Conservation (phyloP, 64 coral and sea anemone genomes). For the Orbicella faveolata region DNA sequence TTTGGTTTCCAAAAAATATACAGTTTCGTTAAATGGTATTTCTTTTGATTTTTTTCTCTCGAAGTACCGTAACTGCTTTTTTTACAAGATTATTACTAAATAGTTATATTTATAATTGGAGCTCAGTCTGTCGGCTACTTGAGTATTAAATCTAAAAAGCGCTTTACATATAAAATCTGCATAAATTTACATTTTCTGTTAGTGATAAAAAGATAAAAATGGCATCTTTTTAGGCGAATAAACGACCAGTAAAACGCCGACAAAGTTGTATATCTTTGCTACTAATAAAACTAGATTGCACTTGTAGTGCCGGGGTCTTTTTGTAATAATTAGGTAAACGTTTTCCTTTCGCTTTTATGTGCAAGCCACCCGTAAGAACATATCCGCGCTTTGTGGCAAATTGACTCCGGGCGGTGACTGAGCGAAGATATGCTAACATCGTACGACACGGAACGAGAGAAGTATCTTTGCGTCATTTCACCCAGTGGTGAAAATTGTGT, state of each 20-base stretch:
- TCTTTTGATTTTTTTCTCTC: background rate
- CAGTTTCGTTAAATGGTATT: background rate
- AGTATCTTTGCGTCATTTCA: background rate
- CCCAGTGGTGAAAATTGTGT: background rate
- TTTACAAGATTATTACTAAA: background rate
- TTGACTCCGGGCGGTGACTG: background rate
- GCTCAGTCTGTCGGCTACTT: background rate
- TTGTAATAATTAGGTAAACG: background rate
- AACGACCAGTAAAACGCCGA: background rate
- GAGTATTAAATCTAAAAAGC: slow-evolving; percentile 31
- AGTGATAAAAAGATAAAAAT: slow-evolving; percentile 37
- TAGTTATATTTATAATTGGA: background rate
- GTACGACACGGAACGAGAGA: background rate
- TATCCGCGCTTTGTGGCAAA: background rate
- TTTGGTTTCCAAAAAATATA: slow-evolving; percentile 6
- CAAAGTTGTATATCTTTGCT: slow-evolving; percentile 10
- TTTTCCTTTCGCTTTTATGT: background rate
- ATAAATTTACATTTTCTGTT: slow-evolving; percentile 24
- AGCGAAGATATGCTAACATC: background rate
- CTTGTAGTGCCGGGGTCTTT: background rate
- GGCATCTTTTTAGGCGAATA: slow-evolving; percentile 3
- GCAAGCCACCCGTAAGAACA: background rate
- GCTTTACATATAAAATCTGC: slow-evolving; percentile 34
- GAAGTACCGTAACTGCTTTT: background rate
- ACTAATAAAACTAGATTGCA: background rate